Evolutionary conservation across 2,888 invertebrate genomes (phyloP).

Genomic region (Hydriomena furcata): DNA sequence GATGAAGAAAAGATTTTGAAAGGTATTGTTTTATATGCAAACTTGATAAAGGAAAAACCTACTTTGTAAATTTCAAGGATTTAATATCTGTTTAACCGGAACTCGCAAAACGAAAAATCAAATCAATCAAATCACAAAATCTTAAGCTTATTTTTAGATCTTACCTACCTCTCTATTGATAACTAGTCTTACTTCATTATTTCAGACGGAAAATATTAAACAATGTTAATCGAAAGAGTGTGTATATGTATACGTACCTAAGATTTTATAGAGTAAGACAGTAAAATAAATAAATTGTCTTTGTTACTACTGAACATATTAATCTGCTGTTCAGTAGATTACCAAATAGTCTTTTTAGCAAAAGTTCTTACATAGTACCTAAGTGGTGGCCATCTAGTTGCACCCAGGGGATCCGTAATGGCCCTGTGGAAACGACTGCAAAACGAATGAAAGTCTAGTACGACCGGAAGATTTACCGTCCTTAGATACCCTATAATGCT

Average conservation of each 20-base stretch:
- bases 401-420: constrained; percentile 68
- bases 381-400: constrained; percentile 56
- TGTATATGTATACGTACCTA: too few relatives aligned
- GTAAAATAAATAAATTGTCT: too few relatives aligned
- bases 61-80: constrained; percentile 2
- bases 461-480: constrained; percentile 69
- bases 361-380: constrained; percentile 28
- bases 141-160: too few relatives aligned
- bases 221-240: too few relatives aligned
- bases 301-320: too few relatives aligned
- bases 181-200: too few relatives aligned
- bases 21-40: constrained; percentile 49
- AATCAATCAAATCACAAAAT: constrained; percentile 3
- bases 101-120: neutral
- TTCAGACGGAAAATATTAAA: too few relatives aligned
- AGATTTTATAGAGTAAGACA: too few relatives aligned
- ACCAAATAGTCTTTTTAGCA: constrained; percentile 6
- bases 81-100: neutral
- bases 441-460: constrained; percentile 65
- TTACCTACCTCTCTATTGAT: too few relatives aligned
- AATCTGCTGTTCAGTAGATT: constrained; percentile 2
- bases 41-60: constrained; percentile 8
- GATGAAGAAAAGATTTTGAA: constrained; percentile 77
- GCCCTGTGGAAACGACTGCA: constrained; percentile 65
- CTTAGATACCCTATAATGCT: constrained; percentile 58